Evolutionary conservation across 2,888 invertebrate species (phyloP).

Genomic region (Matsumyia berberina): DNA sequence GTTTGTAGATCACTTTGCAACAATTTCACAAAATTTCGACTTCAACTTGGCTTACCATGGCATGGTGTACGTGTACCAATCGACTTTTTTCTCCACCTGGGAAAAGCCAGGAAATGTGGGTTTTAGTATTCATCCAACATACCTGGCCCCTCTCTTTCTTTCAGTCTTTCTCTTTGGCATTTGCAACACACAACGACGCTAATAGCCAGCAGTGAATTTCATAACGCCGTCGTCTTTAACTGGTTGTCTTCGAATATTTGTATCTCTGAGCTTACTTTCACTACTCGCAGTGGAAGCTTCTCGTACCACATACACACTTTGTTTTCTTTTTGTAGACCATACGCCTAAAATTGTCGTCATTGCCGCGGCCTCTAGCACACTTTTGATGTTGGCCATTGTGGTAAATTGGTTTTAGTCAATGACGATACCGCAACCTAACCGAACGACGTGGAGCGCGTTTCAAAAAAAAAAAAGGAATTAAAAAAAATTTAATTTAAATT

Average conservation of each 20-base stretch:
- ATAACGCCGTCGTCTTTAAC: conserved; percentile 56
- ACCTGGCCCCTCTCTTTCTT: not conserved
- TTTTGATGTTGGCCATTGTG: conserved; percentile 71
- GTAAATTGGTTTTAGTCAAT: conserved; percentile 73
- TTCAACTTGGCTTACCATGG: conserved; percentile 22
- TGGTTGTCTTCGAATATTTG: conserved; percentile 42
- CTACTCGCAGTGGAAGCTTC: conserved; percentile 25
- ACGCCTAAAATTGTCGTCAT: conserved; percentile 40
- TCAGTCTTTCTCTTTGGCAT: conserved; percentile 26
- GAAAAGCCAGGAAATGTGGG: conserved; percentile 68
- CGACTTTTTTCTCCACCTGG: conserved; percentile 40
- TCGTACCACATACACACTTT: conserved; percentile 11
- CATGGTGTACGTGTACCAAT: conserved; percentile 66
- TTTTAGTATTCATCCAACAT: conserved; percentile 41
- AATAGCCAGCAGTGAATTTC: conserved; percentile 38
- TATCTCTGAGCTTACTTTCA: conserved; percentile 62
- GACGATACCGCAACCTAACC: conserved; percentile 59
- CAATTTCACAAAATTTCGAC: conserved; percentile 65
- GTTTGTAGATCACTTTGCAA: conserved; percentile 42
- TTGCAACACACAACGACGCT: conserved; percentile 5
- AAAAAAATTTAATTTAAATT: conserved; percentile 34
- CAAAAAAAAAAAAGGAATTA: not conserved
- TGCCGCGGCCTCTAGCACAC: conserved; percentile 47
- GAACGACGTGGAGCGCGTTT: conserved; percentile 33
- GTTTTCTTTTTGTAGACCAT: conserved; percentile 56